Evolutionary conservation across 2,113 vertebrate genomes (phyloP).

Genomic region (Loxodonta africana): DNA sequence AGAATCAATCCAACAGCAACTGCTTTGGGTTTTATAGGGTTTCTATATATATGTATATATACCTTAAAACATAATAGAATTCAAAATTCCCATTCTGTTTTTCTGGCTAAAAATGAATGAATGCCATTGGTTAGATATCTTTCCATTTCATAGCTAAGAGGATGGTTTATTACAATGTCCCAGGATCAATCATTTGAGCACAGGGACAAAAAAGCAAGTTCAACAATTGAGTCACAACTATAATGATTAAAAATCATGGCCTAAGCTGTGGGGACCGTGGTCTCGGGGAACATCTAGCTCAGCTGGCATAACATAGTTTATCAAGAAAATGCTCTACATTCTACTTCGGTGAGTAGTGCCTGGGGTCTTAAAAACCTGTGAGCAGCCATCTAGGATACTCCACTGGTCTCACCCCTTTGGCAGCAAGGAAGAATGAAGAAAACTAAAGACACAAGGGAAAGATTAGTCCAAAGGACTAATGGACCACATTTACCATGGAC

Average conservation of each 20-base stretch:
- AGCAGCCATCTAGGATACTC: no score
- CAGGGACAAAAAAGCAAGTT: conserved; percentile 46
- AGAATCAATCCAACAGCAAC: background rate
- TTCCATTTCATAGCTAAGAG: conserved; percentile 31
- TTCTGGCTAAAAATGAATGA: conserved; percentile 7
- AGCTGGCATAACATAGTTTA: no score
- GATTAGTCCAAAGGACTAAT: no score
- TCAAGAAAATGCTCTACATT: no score
- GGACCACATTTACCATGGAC: no score
- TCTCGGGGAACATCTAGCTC: no score
- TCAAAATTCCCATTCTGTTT: conserved; percentile 7
- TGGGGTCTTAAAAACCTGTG: no score
- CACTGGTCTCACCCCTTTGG: no score
- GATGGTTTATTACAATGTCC: background rate
- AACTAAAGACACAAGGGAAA: no score
- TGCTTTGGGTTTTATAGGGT: background rate
- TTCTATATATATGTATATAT: no score
- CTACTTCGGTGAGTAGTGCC: no score
- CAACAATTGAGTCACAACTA: conserved; percentile 34
- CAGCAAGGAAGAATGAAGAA: no score
- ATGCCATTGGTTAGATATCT: background rate
- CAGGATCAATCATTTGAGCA: conserved; percentile 37
- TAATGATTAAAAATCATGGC: conserved; percentile 57
- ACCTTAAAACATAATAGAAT: conserved; percentile 66
- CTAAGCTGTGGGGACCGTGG: background rate